A percentile compares a stretch with the other conserved stretches of the same genome.
Conservation (phyloP, 1,140 invertebrate species). For the Polypedilum vanderplanki region DNA sequence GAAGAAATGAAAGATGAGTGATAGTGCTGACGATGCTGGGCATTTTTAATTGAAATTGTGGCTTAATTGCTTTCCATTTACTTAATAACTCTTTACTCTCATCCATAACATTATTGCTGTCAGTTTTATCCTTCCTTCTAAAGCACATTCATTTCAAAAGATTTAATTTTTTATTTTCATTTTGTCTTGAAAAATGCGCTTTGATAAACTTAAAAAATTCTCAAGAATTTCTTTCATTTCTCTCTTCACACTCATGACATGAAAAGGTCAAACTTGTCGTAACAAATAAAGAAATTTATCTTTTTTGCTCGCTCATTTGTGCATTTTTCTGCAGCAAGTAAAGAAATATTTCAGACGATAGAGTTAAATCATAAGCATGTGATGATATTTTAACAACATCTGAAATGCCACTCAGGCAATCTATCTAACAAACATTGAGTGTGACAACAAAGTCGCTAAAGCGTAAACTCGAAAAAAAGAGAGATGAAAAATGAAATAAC, state of each 20-base stretch:
- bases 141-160: too few relatives aligned
- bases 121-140: too few relatives aligned
- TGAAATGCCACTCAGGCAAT: slow-evolving; percentile 28
- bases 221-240: too few relatives aligned
- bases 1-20: not conserved
- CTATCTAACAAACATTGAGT: slow-evolving; percentile 17
- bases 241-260: not conserved
- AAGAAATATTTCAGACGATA: not conserved
- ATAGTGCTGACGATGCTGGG: slow-evolving; percentile 2
- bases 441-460: slow-evolving; percentile 28
- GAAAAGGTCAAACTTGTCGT: slow-evolving; percentile 12
- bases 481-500: not conserved
- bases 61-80: slow-evolving; percentile 16
- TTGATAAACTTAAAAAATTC: too few relatives aligned
- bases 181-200: too few relatives aligned
- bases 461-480: not conserved
- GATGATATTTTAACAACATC: slow-evolving; percentile 28
- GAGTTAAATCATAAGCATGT: slow-evolving; percentile 25
- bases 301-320: not conserved
- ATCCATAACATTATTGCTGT: too few relatives aligned
- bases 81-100: not conserved
- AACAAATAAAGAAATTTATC: not conserved
- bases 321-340: not conserved
- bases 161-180: too few relatives aligned
- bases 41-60: slow-evolving; percentile 1